These are phyloP conservation scores for Apotomis turbidana DNA, from an alignment of 2,888 invertebrate species.

Conservation along the genomic window DNA sequence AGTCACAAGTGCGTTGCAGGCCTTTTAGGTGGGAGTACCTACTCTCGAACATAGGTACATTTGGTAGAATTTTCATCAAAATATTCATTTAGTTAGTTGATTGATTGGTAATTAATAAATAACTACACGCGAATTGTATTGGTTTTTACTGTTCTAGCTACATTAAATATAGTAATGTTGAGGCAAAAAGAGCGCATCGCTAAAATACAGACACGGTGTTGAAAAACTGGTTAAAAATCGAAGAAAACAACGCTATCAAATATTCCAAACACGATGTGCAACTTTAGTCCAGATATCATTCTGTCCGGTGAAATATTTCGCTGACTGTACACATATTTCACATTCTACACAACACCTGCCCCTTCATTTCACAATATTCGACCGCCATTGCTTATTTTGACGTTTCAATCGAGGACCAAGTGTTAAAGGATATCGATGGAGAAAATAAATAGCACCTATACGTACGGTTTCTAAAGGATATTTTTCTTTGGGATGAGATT, in stretches of 20 bases:
- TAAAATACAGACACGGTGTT: too few species aligned
- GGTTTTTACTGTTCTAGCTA: too few species aligned
- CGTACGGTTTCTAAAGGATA: background rate
- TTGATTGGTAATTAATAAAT: too few species aligned
- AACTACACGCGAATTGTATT: too few species aligned
- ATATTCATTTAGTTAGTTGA: too few species aligned
- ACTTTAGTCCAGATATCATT: background rate
- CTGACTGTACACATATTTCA: slow-evolving; percentile 6
- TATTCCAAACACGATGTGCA: background rate
- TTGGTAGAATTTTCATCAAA: too few species aligned
- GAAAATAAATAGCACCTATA: background rate
- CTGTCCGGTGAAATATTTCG: slow-evolving; percentile 1
- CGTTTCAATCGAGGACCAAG: slow-evolving; percentile 7
- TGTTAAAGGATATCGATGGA: background rate
- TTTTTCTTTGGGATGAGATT: background rate
- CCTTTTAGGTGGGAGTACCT: too few species aligned
- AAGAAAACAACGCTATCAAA: background rate
- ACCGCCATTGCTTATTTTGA: slow-evolving; percentile 15
- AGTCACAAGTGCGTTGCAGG: too few species aligned
- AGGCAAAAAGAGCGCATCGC: too few species aligned
- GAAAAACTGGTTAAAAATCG: too few species aligned
- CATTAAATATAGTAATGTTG: too few species aligned
- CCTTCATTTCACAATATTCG: slow-evolving; percentile 10
- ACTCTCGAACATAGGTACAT: too few species aligned
- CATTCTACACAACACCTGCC: slow-evolving; percentile 18